Percentiles rank a stretch among this genome's conserved stretches.
These are phyloP conservation scores for Bembecia ichneumoniformis DNA, from an alignment of 2,888 invertebrate genomes.

Conservation along the genomic window DNA sequence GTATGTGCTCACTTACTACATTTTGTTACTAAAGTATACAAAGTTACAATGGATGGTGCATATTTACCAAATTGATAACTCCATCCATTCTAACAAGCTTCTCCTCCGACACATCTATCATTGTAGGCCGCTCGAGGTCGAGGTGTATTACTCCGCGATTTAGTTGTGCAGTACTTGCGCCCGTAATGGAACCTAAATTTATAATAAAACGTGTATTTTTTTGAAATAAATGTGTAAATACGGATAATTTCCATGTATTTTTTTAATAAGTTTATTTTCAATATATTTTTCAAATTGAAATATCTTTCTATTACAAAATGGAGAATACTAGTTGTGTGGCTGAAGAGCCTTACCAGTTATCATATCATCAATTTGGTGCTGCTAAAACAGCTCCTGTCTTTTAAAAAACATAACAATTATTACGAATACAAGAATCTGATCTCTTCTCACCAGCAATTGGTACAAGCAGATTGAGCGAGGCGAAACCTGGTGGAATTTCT, in stretches of 20 bases:
- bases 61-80: constrained; percentile 24
- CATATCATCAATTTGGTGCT: too few relatives aligned
- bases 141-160: constrained; percentile 25
- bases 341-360: too few relatives aligned
- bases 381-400: too few relatives aligned
- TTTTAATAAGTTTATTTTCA: too few relatives aligned
- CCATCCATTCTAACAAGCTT: constrained; percentile 26
- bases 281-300: too few relatives aligned
- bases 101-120: constrained; percentile 31
- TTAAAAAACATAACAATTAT: too few relatives aligned
- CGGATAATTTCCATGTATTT: too few relatives aligned
- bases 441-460: constrained; percentile 16
- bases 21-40: not conserved
- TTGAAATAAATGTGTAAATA: too few relatives aligned
- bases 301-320: too few relatives aligned
- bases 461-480: constrained; percentile 30
- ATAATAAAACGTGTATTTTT: too few relatives aligned
- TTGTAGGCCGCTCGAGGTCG: constrained; percentile 46
- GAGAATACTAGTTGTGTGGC: too few relatives aligned
- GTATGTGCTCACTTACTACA: not conserved
- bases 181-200: not conserved
- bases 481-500: constrained; percentile 51
- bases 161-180: constrained; percentile 1
- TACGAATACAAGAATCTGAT: too few relatives aligned
- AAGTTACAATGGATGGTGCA: not conserved